A percentile compares a stretch with the other conserved stretches of the same genome.
Conservation (phyloP, 2,888 invertebrate genomes). For the Andrena haemorrhoa region DNA sequence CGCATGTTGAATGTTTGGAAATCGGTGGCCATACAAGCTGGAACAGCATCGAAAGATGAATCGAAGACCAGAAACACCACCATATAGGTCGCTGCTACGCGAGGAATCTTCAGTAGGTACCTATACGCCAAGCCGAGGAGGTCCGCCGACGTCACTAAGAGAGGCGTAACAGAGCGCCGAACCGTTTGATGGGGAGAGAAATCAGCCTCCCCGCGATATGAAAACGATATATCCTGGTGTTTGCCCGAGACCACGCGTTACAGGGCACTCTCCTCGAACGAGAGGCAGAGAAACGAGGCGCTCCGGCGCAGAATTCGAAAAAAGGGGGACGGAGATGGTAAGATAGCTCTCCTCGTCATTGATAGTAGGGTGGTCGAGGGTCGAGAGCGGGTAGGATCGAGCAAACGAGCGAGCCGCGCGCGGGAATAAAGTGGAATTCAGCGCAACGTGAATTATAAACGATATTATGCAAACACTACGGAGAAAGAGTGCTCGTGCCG, state of each 20-base stretch:
- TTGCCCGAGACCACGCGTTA: background rate
- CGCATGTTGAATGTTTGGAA: too few species aligned
- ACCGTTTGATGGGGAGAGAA: background rate
- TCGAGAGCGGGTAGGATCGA: constrained; percentile 58
- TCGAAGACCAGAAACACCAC: too few species aligned
- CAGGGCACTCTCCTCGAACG: background rate
- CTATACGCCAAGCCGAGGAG: too few species aligned
- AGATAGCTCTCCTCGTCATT: constrained; percentile 26
- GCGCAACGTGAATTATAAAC: constrained; percentile 83
- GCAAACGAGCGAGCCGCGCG: constrained; percentile 53
- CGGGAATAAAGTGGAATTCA: constrained; percentile 80
- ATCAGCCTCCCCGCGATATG: background rate
- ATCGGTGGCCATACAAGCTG: too few species aligned
- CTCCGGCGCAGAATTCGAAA: background rate
- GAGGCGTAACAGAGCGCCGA: background rate
- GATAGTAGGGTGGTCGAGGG: constrained; percentile 40
- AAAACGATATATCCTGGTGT: constrained; percentile 15
- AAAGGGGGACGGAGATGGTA: constrained; percentile 21
- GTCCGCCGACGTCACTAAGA: background rate
- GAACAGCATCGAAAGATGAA: too few species aligned
- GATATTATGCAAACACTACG: constrained; percentile 82
- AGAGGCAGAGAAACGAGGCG: constrained; percentile 3
- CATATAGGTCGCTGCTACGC: too few species aligned
- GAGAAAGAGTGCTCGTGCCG: constrained; percentile 72
- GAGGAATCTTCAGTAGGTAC: background rate